phyloP scores from a whole-genome alignment of 2,888 invertebrate species.

The Carcina quercana region DNA sequence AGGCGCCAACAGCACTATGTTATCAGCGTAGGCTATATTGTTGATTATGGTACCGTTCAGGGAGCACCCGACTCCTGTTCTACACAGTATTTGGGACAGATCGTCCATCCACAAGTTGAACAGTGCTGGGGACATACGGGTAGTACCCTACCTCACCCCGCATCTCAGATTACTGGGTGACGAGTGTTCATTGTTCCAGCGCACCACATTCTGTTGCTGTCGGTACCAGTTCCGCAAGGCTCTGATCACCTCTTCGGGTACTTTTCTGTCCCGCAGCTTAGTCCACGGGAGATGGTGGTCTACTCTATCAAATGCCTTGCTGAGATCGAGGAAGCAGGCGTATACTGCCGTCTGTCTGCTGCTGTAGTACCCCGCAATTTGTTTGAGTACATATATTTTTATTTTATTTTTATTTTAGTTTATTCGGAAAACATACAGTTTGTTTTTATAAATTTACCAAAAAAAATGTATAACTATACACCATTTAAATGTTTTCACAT shows the following conservation, averaged over 20 bases:
- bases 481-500: too few relatives aligned
- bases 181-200: not conserved
- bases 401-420: too few relatives aligned
- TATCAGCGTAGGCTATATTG: not conserved
- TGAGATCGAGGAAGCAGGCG: slow-evolving; percentile 1
- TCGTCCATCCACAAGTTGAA: not conserved
- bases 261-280: not conserved
- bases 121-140: not conserved
- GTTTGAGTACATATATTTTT: too few relatives aligned
- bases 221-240: not conserved
- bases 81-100: not conserved
- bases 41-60: not conserved
- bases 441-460: too few relatives aligned
- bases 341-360: not conserved
- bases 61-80: not conserved
- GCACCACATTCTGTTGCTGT: not conserved
- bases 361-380: too few relatives aligned
- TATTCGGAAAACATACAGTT: too few relatives aligned
- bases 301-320: not conserved
- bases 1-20: not conserved
- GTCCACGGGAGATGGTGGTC: not conserved
- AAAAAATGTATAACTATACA: too few relatives aligned
- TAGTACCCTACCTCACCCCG: not conserved
- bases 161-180: not conserved
- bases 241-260: not conserved